Conservation (phyloP, 2,797 vertebrate species). For the Xerus rutilus region DNA sequence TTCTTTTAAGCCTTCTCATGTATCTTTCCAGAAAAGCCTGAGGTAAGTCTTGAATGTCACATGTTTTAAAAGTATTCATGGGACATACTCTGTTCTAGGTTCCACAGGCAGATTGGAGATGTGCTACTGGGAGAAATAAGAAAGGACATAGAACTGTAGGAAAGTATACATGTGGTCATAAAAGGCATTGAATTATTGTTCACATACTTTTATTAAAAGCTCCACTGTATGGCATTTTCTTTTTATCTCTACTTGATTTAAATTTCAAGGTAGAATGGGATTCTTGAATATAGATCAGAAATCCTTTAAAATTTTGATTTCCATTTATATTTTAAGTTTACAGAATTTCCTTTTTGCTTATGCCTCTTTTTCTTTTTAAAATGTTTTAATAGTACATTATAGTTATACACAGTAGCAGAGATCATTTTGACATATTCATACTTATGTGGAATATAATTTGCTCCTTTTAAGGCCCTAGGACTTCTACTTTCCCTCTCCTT, state of each 20-base stretch:
- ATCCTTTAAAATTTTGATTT: slow-evolving; percentile 53
- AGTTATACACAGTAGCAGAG: too few species aligned
- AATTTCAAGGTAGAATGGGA: slow-evolving; percentile 49
- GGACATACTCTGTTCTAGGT: not conserved
- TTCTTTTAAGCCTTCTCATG: not conserved
- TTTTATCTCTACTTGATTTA: not conserved
- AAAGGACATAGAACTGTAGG: not conserved
- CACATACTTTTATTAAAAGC: slow-evolving; percentile 48
- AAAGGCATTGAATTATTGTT: not conserved
- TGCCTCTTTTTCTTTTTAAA: not conserved
- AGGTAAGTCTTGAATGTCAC: not conserved
- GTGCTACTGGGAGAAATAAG: not conserved
- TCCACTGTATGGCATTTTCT: not conserved
- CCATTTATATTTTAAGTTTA: slow-evolving; percentile 42
- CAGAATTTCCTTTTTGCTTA: slow-evolving; percentile 1
- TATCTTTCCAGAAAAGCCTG: not conserved
- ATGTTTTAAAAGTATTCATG: not conserved
- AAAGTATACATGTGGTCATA: not conserved
- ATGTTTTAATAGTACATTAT: too few species aligned
- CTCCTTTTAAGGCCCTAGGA: too few species aligned
- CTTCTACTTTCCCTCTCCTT: too few species aligned
- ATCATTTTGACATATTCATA: too few species aligned
- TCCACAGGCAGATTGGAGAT: not conserved
- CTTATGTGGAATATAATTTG: too few species aligned
- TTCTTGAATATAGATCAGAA: slow-evolving; percentile 28